Evolutionary conservation across 2,888 invertebrate genomes (phyloP), one percentile per base, ranked within the genome.

Genomic region (Agyllia agylla): DNA sequence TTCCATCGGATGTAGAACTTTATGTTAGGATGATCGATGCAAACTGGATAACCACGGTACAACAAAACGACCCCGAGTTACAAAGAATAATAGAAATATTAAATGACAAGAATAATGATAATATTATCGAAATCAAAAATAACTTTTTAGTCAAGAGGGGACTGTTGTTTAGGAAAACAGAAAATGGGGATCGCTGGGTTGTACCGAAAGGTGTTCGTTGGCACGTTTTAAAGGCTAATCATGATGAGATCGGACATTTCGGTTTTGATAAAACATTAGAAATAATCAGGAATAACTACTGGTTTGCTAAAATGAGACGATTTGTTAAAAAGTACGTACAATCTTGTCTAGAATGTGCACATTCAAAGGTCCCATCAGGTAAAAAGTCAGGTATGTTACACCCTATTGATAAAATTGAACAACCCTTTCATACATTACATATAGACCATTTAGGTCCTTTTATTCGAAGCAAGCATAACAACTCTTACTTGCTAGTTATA

Each of bases 261-360:
- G 70, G 79, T 1, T 70, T 85, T 70, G 85, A 85, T 3, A 85
- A 85, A 38, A 85, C 85, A 0, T 79, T 70, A 11, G 81, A 81
- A 15, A 75, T 75, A 31, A 90, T 90, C 15, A 57, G 73, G 31
- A 75, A 70, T 24, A 75, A 64, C 9, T 88, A 82, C 27, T 86
- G 88, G 90, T 88, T 88, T 42, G 38, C 88, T 2, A 87, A 87
- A 82, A 82, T 87, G 90, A 79, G 87, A 8, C 38, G 85, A 13
- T 90, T 89, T 78, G 20, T 86, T 4, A 20, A 92, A 92, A 88
- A 86, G 35, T n/a, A 89, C 81, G 31, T 77, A 86, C 11, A 92
- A 84, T 64, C 64, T 20, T 84, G 84, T 49, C 8, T 84, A 13
- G 81, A 84, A 17, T 84, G 84, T 31, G 84, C 84, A 6, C 49